Conservation (phyloP, 1,140 invertebrate genomes). For the Drosophila eugracilis region DNA sequence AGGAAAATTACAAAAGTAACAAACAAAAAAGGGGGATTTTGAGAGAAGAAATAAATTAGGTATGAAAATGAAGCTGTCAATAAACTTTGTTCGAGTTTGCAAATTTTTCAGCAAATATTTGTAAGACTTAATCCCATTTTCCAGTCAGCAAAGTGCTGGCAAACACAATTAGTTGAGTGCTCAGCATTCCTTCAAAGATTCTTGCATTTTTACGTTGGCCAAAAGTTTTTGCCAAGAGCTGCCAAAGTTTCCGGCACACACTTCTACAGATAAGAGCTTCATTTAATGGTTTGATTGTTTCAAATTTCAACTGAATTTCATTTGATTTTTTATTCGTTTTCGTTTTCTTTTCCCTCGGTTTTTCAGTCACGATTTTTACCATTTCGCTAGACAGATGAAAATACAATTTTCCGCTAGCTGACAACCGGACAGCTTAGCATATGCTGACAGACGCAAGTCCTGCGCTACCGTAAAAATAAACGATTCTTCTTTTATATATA, state of each 20-base stretch:
- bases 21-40: conserved; percentile 2
- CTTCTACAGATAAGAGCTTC: conserved; percentile 26
- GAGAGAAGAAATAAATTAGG: conserved; percentile 45
- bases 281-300: conserved; percentile 48
- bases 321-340: conserved; percentile 22
- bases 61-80: conserved; percentile 34
- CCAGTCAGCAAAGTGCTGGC: conserved; percentile 35
- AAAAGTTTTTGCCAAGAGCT: conserved; percentile 14
- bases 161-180: conserved; percentile 62
- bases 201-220: not conserved
- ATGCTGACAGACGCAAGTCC: conserved; percentile 24
- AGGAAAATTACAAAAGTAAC: conserved; percentile 6
- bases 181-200: conserved; percentile 29
- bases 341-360: conserved; percentile 11
- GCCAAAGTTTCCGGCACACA: conserved; percentile 26
- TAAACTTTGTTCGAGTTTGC: conserved; percentile 18
- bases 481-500: no score
- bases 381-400: conserved; percentile 26
- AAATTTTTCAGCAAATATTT: conserved; percentile 46
- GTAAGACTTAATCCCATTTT: conserved; percentile 41
- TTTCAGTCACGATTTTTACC: conserved; percentile 18
- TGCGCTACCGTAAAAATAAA: conserved; percentile 12
- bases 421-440: conserved; percentile 42
- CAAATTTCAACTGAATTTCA: conserved; percentile 33
- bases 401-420: conserved; percentile 41